These are phyloP conservation scores for Drosophila truncata DNA, from an alignment of 1,140 invertebrate species.

Conservation along the genomic window DNA sequence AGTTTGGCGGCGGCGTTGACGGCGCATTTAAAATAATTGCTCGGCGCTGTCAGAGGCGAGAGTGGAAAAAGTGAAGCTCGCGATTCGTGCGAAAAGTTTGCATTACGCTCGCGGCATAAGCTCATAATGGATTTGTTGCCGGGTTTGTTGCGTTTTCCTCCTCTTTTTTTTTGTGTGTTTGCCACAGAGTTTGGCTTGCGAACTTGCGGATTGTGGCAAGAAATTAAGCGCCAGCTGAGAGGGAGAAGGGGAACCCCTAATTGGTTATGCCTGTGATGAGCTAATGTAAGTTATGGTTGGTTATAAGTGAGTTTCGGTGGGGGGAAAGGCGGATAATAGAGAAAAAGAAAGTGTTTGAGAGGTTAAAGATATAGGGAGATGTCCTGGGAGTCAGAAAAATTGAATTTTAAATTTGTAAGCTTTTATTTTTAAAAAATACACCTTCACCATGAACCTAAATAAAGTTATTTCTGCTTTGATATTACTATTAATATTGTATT, in stretches of 20 bases:
- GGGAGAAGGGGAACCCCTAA: constrained; percentile 17
- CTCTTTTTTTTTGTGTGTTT: constrained; percentile 1
- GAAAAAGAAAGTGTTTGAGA: constrained; percentile 31
- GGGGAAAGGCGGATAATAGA: constrained; percentile 1
- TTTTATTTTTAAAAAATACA: background rate
- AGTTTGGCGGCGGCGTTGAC: constrained; percentile 68
- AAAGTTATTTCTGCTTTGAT: background rate
- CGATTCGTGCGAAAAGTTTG: constrained; percentile 80
- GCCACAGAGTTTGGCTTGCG: constrained; percentile 38
- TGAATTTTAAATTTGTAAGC: background rate
- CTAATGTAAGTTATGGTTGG: constrained; percentile 70
- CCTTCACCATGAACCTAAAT: background rate
- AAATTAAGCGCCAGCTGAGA: constrained; percentile 22
- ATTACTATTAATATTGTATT: background rate
- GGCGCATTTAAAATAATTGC: constrained; percentile 82
- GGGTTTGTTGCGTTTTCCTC: constrained; percentile 57
- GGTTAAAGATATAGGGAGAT: background rate
- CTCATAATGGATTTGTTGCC: constrained; percentile 79
- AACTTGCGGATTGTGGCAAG: constrained; percentile 49
- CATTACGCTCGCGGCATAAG: constrained; percentile 77
- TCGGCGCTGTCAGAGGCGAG: constrained; percentile 47
- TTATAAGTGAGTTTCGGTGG: constrained; percentile 39
- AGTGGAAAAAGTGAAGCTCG: constrained; percentile 65
- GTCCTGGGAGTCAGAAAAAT: background rate
- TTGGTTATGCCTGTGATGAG: constrained; percentile 48